phyloP scores from a whole-genome alignment of 2,797 vertebrate species.

The Mormyrops boulengeri region DNA sequence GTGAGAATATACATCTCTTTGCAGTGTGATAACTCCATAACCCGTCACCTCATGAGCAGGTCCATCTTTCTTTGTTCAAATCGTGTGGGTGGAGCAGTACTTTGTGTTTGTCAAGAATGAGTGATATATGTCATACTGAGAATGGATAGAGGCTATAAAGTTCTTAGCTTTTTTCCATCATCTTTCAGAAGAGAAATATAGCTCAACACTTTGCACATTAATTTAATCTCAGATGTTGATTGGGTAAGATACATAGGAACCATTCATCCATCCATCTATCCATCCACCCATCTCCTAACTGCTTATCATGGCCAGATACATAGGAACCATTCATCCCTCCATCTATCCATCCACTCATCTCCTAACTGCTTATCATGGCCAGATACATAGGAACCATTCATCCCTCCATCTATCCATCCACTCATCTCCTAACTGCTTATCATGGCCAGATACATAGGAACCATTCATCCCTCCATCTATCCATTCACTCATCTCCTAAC shows the following conservation, averaged over 20 bases:
- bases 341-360: too few species aligned
- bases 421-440: too few species aligned
- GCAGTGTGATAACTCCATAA: background rate
- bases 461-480: background rate
- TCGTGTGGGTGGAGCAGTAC: background rate
- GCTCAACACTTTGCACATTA: background rate
- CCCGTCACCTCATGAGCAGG: background rate
- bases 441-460: background rate
- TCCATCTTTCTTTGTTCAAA: background rate
- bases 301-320: background rate
- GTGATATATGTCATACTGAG: background rate
- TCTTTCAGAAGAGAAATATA: background rate
- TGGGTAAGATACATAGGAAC: background rate
- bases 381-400: too few species aligned
- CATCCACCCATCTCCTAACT: background rate
- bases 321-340: background rate
- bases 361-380: too few species aligned
- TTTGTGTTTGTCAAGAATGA: background rate
- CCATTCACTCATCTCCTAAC: too few species aligned
- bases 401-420: too few species aligned
- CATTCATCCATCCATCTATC: background rate
- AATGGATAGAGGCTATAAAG: background rate
- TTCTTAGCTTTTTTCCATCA: background rate
- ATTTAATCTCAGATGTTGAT: background rate
- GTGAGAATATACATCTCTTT: background rate